Evolutionary conservation across 2,888 invertebrate genomes (phyloP).

Genomic region (Acleris cristana): DNA sequence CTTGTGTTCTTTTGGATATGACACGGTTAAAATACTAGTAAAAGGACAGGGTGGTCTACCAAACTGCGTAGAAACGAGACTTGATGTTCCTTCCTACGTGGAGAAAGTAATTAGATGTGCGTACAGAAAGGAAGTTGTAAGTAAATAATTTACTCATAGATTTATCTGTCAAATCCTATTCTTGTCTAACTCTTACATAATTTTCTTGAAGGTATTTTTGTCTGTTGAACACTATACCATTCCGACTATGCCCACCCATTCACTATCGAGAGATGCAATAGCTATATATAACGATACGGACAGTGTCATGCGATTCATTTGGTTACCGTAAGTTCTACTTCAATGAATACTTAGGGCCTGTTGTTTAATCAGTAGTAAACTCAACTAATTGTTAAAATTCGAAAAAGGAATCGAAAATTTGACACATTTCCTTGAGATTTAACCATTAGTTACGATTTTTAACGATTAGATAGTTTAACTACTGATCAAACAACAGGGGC

Average conservation of each 20-base stretch:
- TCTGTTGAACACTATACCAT: slow-evolving; percentile 70
- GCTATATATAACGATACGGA: slow-evolving; percentile 74
- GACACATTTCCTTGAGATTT: too few species aligned
- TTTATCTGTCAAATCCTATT: neutral
- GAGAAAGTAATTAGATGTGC: slow-evolving; percentile 63
- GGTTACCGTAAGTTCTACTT: slow-evolving; percentile 70
- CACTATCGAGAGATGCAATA: slow-evolving; percentile 68
- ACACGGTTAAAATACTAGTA: slow-evolving; percentile 68
- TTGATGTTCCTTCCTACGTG: slow-evolving; percentile 68
- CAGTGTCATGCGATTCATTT: slow-evolving; percentile 71
- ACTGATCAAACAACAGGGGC: too few species aligned
- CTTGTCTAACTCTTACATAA: neutral
- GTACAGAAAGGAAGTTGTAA: slow-evolving; percentile 62
- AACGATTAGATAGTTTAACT: too few species aligned
- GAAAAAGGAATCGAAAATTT: too few species aligned
- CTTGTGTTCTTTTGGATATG: slow-evolving; percentile 72
- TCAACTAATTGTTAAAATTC: too few species aligned
- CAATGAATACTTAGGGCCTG: too few species aligned
- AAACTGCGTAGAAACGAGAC: slow-evolving; percentile 69
- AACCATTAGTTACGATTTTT: too few species aligned
- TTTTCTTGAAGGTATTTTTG: slow-evolving; percentile 63
- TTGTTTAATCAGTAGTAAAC: too few species aligned
- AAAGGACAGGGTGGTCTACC: slow-evolving; percentile 76
- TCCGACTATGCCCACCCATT: slow-evolving; percentile 72
- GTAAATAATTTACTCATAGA: slow-evolving; percentile 40